These are phyloP conservation scores for Semibalanus balanoides DNA, from an alignment of 1,140 invertebrate genomes.

Conservation along the genomic window DNA sequence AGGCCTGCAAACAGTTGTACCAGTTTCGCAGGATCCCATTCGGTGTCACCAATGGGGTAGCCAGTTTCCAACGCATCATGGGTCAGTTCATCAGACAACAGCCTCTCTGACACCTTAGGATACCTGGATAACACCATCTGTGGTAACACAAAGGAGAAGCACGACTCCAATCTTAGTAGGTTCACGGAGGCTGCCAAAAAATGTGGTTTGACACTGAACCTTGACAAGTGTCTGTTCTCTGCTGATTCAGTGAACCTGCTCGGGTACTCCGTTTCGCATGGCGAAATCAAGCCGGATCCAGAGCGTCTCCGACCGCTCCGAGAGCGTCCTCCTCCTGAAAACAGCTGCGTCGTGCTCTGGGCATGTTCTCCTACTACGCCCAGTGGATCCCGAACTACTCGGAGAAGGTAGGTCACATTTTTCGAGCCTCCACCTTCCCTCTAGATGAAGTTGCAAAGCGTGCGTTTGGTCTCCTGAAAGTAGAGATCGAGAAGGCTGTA, in stretches of 20 bases:
- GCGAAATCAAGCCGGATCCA: conserved; percentile 12
- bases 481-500: background rate
- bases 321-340: background rate
- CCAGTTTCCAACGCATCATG: conserved; percentile 15
- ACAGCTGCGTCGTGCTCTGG: background rate
- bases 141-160: conserved; percentile 13
- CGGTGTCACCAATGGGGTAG: conserved; percentile 21
- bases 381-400: background rate
- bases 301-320: background rate
- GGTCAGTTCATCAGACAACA: conserved; percentile 16
- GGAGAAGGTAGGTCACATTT: background rate
- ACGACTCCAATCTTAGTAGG: conserved; percentile 13
- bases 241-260: conserved; percentile 13
- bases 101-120: conserved; percentile 13
- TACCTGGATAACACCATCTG: conserved; percentile 20
- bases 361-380: background rate
- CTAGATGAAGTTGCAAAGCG: background rate
- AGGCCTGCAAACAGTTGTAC: conserved; percentile 14
- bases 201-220: conserved; percentile 13
- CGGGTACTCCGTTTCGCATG: conserved; percentile 11
- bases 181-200: conserved; percentile 11
- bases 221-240: conserved; percentile 10
- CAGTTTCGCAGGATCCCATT: conserved; percentile 21
- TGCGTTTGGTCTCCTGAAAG: background rate
- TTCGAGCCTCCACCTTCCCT: background rate